Evolutionary conservation across 2,113 vertebrate genomes (phyloP).

Genomic region (Phalacrocorax carbo): DNA sequence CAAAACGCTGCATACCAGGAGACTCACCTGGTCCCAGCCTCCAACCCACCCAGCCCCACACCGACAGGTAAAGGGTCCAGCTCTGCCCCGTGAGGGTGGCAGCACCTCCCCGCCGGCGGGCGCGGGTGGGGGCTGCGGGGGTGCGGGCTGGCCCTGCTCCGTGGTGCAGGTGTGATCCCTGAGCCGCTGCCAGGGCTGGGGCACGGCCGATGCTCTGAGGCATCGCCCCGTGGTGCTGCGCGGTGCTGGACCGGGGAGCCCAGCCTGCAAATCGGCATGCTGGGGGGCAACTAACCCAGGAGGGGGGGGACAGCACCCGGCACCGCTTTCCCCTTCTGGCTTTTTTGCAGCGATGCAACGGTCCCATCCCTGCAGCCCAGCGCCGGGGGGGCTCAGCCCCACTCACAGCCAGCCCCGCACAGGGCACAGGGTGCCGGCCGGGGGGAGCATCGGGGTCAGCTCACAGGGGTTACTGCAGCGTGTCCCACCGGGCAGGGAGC

Average conservation of each 20-base stretch:
- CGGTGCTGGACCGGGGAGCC: neutral
- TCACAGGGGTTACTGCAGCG: neutral
- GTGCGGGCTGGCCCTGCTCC: neutral
- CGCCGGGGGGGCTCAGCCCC: neutral
- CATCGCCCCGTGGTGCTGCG: accelerated
- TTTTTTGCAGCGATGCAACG: neutral
- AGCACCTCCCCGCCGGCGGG: neutral
- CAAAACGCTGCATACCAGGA: neutral
- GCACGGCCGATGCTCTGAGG: accelerated
- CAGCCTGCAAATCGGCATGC: neutral
- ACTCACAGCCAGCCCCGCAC: accelerated
- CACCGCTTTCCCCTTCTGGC: neutral
- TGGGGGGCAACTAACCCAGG: accelerated
- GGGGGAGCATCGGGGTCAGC: accelerated
- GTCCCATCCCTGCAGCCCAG: neutral
- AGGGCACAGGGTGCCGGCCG: accelerated
- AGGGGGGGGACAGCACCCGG: neutral
- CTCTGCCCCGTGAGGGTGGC: neutral
- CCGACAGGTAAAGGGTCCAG: accelerated
- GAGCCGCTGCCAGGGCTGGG: neutral
- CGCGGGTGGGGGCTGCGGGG: neutral
- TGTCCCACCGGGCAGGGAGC: neutral
- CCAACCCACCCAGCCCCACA: neutral
- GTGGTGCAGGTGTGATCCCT: neutral
- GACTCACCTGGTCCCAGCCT: neutral